Evolutionary conservation across 2,113 vertebrate genomes (phyloP).

Genomic region (Spea multiplicata): DNA sequence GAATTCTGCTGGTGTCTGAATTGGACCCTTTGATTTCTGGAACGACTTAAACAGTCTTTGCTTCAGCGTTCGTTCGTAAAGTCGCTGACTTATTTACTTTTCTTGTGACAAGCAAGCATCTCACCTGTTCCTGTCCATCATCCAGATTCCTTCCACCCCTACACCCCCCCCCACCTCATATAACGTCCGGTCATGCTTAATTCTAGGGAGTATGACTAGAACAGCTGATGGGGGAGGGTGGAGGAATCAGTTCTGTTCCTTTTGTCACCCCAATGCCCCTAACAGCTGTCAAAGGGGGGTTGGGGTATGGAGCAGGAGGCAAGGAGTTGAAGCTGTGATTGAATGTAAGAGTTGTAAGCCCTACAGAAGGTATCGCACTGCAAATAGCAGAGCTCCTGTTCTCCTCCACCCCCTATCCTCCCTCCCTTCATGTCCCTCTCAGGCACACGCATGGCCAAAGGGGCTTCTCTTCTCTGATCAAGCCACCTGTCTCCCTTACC

Average conservation of each 20-base stretch:
- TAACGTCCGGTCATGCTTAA: slow-evolving; percentile 39
- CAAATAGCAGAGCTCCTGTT: slow-evolving; percentile 41
- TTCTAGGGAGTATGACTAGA: slow-evolving; percentile 32
- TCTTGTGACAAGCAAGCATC: not conserved
- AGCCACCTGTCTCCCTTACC: slow-evolving; percentile 44
- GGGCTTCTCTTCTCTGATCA: slow-evolving; percentile 34
- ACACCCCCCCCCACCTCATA: not conserved
- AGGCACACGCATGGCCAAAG: slow-evolving; percentile 42
- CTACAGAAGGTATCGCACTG: slow-evolving; percentile 16
- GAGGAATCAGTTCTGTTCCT: not conserved
- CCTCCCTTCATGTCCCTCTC: slow-evolving; percentile 28
- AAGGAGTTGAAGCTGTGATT: slow-evolving; percentile 21
- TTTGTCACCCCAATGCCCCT: slow-evolving; percentile 33
- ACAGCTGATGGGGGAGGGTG: slow-evolving; percentile 40
- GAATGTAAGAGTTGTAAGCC: slow-evolving; percentile 17
- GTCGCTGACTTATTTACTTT: not conserved
- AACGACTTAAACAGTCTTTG: not conserved
- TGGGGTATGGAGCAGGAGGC: not conserved
- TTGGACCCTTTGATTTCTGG: not conserved
- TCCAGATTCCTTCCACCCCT: slow-evolving; percentile 3
- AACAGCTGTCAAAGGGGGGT: slow-evolving; percentile 39
- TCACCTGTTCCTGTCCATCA: slow-evolving; percentile 41
- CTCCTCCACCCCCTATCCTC: slow-evolving; percentile 31
- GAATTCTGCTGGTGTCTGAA: not conserved
- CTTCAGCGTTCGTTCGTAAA: not conserved